Percentiles rank a stretch among this genome's conserved stretches.
Evolutionary conservation across 2,797 vertebrate species (phyloP).

Genomic region (Eidolon dupreanum): DNA sequence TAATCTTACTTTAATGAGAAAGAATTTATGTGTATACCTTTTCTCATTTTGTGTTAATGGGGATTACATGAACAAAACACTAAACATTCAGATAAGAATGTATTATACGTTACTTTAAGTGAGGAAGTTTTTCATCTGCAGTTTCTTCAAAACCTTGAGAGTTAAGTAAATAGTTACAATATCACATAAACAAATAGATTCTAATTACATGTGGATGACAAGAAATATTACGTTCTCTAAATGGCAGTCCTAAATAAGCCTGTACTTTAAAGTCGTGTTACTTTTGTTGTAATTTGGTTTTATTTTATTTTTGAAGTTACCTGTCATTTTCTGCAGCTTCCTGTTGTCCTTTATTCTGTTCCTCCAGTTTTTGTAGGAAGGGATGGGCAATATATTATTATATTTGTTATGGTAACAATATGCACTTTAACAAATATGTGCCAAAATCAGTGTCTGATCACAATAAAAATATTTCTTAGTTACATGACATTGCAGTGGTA

Average conservation of each 20-base stretch:
- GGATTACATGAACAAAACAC: slow-evolving; percentile 17
- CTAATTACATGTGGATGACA: not conserved
- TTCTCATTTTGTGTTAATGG: not conserved
- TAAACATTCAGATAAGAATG: not conserved
- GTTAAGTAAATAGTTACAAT: slow-evolving; percentile 30
- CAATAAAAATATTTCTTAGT: not conserved
- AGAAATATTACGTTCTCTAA: slow-evolving; percentile 13
- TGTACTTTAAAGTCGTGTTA: not conserved
- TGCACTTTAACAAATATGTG: not conserved
- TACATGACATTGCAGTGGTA: not conserved
- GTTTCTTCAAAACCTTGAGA: slow-evolving; percentile 24
- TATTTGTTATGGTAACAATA: not conserved
- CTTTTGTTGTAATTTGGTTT: not conserved
- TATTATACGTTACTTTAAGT: not conserved
- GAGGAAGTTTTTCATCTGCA: not conserved
- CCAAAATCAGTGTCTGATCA: not conserved
- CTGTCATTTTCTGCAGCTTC: not conserved
- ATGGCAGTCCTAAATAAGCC: not conserved
- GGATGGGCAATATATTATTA: not conserved
- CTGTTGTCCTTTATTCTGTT: not conserved
- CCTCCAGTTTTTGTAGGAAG: not conserved
- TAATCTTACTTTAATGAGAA: slow-evolving; percentile 43
- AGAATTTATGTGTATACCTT: slow-evolving; percentile 2
- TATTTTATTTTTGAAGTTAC: not conserved
- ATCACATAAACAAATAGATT: not conserved